phyloP scores from a whole-genome alignment of 2,113 vertebrate genomes.

The Prunella fulvescens region DNA sequence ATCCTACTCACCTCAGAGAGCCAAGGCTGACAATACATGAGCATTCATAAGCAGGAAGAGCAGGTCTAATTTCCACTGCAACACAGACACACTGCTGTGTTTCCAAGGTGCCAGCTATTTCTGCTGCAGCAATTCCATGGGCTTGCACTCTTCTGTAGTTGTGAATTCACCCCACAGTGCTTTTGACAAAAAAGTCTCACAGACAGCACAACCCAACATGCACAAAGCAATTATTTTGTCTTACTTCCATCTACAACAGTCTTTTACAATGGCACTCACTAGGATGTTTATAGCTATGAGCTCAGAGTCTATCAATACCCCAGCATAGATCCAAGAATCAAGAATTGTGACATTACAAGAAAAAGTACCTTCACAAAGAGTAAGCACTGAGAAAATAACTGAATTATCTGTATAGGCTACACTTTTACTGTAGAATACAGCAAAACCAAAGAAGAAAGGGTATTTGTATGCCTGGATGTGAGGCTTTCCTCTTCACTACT shows the following conservation, averaged over 20 bases:
- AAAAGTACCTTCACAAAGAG: not conserved
- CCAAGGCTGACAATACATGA: not conserved
- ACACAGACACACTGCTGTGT: not conserved
- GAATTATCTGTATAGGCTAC: not conserved
- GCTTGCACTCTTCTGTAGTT: not conserved
- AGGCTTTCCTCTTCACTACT: not conserved
- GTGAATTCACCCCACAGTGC: not conserved
- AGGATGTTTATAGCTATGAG: not conserved
- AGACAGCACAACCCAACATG: not conserved
- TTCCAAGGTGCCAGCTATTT: not conserved
- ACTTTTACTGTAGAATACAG: not conserved
- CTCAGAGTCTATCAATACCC: not conserved
- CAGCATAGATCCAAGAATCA: not conserved
- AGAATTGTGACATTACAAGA: not conserved
- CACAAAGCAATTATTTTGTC: not conserved
- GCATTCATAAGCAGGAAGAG: not conserved
- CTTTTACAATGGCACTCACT: not conserved
- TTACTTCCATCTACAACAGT: not conserved
- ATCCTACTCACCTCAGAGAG: not conserved
- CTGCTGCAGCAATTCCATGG: not conserved
- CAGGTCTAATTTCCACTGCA: not conserved
- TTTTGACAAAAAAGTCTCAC: not conserved
- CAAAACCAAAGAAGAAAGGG: not conserved
- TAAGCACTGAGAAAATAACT: not conserved
- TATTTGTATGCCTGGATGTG: not conserved